Conservation (phyloP, 2,888 invertebrate genomes). For the Calliphora vomitoria region DNA sequence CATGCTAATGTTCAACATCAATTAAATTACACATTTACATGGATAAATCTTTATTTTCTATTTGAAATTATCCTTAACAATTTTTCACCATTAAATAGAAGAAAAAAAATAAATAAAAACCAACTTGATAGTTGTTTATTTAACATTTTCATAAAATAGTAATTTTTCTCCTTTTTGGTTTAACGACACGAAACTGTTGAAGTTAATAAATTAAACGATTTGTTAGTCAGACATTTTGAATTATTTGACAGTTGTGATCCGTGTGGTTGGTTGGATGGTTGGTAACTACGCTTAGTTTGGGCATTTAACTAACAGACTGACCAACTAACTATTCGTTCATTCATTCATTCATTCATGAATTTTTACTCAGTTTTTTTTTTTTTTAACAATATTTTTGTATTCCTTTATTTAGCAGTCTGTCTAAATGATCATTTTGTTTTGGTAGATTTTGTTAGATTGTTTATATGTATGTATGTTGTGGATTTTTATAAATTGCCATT, state of each 20-base stretch:
- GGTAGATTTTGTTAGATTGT: background rate
- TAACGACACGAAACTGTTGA: constrained; percentile 54
- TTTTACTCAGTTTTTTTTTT: constrained; percentile 31
- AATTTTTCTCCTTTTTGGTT: constrained; percentile 57
- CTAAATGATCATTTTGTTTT: constrained; percentile 18
- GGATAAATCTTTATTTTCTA: constrained; percentile 44
- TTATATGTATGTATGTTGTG: background rate
- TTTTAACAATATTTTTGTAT: constrained; percentile 3
- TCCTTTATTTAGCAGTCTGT: background rate
- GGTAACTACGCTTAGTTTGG: background rate
- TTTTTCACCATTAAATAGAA: constrained; percentile 12
- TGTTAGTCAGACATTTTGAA: constrained; percentile 79
- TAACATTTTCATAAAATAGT: constrained; percentile 50
- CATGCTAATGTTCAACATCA: constrained; percentile 52
- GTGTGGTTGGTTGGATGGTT: constrained; percentile 45
- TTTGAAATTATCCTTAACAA: constrained; percentile 4
- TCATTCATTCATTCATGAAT: constrained; percentile 57
- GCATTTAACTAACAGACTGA: constrained; percentile 2
- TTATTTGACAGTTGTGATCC: constrained; percentile 79
- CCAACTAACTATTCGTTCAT: background rate
- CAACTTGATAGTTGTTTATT: constrained; percentile 32
- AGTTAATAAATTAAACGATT: constrained; percentile 78
- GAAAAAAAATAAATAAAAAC: background rate
- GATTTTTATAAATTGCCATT: constrained; percentile 65
- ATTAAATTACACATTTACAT: constrained; percentile 45